Evolutionary conservation across 2,888 invertebrate genomes (phyloP), one percentile per base, ranked within the genome.

Genomic region (Caenorhabditis sp.): DNA sequence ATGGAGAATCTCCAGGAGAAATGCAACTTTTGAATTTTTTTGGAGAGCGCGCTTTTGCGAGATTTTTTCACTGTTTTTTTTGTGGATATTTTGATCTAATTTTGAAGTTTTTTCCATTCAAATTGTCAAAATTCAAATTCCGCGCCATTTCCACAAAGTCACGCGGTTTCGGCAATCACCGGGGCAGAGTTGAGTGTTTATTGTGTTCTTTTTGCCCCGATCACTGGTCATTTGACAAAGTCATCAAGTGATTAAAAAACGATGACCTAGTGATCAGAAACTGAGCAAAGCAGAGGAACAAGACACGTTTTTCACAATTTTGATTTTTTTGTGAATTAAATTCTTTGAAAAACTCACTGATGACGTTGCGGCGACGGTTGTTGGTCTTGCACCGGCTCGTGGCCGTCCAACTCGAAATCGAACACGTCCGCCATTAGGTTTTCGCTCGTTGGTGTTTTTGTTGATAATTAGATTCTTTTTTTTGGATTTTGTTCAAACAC

Each of bases 381-480:
- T 1, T 56, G 20, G 9, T 56, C 44, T 53, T 40, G 26, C n/a
- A 28, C 20, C n/a, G 24, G 11, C 18, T 80, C 80, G n/a, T 80
- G 80, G 15, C 80, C 93, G 72, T 92, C 91, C 68, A 93, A 88
- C 85, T 93, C 93, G 85, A 93, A 88, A 84, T 93, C 92, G 88
- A 93, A 93, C 44, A 93, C 92, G 87, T 92, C 93, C 40, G 93
- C 92, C 92, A 93, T 93, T 74, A 26, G 69, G 18, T 28, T 18
- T 53, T 53, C 53, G 53, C 53, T 53, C 26, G 22, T 53, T 53
- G 22, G 20, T 50, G 2, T 2, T 4, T 20, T 50, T 24, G 5
- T 24, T 13, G 24, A 58, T 55, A n/a, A n/a, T n/a, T n/a, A 47
- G 56, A 13, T 64, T 61, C 35, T 65, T 40, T 67, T 51, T 64